These are phyloP conservation scores for Mellivora capensis DNA, from an alignment of 2,113 vertebrate genomes.

Conservation along the genomic window DNA sequence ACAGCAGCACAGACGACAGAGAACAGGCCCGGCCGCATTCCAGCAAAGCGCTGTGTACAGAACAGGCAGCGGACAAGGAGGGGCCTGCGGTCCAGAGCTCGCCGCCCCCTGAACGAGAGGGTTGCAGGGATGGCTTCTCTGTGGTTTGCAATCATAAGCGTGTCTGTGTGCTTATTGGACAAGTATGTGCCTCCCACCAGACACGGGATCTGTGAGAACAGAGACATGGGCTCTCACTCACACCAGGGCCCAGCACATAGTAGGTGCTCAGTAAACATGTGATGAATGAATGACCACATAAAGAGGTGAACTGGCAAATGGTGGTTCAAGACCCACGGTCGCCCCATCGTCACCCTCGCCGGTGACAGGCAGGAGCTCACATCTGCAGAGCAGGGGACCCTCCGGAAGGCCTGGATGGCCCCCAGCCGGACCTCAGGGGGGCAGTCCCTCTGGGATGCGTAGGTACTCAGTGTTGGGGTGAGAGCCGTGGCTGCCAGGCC, in stretches of 20 bases:
- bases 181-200: neutral
- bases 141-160: neutral
- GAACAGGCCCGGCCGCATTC: neutral
- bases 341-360: neutral
- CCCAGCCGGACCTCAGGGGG: constrained; percentile 80
- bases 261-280: neutral
- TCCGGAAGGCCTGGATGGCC: constrained; percentile 88
- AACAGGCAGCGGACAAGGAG: neutral
- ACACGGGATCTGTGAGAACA: neutral
- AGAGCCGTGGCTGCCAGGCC: constrained; percentile 81
- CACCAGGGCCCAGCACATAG: rapidly evolving
- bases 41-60: neutral
- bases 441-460: constrained; percentile 71
- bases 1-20: neutral
- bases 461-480: constrained; percentile 77
- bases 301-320: too few species aligned
- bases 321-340: neutral
- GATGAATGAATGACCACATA: neutral
- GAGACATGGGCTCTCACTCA: neutral
- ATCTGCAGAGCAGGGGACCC: constrained; percentile 84
- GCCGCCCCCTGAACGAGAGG: neutral
- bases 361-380: constrained; percentile 76
- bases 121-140: neutral
- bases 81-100: neutral
- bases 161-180: neutral